Conservation (phyloP, 2,113 vertebrate genomes). For the Gavialis gangeticus region DNA sequence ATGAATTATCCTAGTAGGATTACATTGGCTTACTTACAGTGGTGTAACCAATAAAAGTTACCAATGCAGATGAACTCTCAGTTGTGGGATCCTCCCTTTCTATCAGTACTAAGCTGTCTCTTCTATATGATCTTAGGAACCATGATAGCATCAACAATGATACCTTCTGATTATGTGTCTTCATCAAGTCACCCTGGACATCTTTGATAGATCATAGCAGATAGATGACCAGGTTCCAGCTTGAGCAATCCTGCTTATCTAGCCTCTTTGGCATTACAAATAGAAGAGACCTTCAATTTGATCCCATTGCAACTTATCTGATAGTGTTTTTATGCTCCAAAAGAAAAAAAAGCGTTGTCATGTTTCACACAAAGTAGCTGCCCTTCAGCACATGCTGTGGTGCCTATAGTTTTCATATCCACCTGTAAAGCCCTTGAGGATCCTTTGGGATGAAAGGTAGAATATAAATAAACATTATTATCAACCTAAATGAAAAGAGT, state of each 20-base stretch:
- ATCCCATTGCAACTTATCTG: neutral
- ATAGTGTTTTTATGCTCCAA: neutral
- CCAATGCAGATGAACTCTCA: neutral
- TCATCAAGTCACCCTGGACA: neutral
- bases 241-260: neutral
- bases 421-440: neutral
- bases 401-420: neutral
- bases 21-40: neutral
- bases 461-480: neutral
- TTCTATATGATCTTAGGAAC: neutral
- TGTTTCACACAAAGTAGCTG: neutral
- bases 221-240: neutral
- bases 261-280: neutral
- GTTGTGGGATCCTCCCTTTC: neutral
- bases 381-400: neutral
- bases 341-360: neutral
- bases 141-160: neutral
- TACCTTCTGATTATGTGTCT: neutral
- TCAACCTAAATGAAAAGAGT: neutral
- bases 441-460: neutral
- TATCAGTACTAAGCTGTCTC: neutral
- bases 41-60: neutral
- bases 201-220: neutral
- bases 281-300: neutral
- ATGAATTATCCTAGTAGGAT: neutral